Evolutionary conservation across 2,113 vertebrate species (phyloP).

Genomic region (Oreotrochilus melanogaster): DNA sequence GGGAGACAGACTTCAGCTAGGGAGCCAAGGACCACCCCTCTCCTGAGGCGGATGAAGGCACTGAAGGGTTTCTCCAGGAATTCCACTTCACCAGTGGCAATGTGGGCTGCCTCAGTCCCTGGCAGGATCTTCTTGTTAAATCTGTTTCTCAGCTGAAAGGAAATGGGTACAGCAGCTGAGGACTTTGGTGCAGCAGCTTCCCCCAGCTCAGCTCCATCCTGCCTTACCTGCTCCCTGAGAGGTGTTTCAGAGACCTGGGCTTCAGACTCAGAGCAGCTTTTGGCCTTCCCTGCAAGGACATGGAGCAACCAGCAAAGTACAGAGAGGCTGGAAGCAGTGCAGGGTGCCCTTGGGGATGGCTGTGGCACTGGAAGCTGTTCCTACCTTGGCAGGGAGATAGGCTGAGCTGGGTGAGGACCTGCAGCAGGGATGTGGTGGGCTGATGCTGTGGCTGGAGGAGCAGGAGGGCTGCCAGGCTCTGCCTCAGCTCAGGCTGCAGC

Average conservation of each 20-base stretch:
- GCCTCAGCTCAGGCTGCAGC: constrained; percentile 60
- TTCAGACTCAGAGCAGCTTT: not conserved
- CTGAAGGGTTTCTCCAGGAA: constrained; percentile 78
- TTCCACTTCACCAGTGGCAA: constrained; percentile 77
- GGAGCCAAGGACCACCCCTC: constrained; percentile 52
- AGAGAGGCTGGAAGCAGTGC: not conserved
- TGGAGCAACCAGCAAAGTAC: not conserved
- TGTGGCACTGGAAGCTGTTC: not conserved
- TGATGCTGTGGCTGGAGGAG: constrained; percentile 75
- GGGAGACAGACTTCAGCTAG: constrained; percentile 79
- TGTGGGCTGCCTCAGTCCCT: constrained; percentile 70
- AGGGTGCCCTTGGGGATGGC: not conserved
- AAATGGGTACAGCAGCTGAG: not conserved
- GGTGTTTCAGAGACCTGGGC: constrained; percentile 36
- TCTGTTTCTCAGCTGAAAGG: constrained; percentile 72
- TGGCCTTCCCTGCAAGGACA: constrained; percentile 34
- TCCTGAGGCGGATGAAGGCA: constrained; percentile 75
- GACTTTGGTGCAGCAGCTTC: not conserved
- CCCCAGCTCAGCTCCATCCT: not conserved
- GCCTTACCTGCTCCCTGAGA: constrained; percentile 62
- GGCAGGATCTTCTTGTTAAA: constrained; percentile 76
- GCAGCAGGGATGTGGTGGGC: constrained; percentile 31
- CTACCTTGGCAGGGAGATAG: constrained; percentile 66
- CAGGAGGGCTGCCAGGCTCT: constrained; percentile 72
- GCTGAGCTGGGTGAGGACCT: not conserved